Evolutionary conservation across 2,797 vertebrate genomes (phyloP), one percentile per base, ranked within the genome.

Genomic region (Ciconia nigra): DNA sequence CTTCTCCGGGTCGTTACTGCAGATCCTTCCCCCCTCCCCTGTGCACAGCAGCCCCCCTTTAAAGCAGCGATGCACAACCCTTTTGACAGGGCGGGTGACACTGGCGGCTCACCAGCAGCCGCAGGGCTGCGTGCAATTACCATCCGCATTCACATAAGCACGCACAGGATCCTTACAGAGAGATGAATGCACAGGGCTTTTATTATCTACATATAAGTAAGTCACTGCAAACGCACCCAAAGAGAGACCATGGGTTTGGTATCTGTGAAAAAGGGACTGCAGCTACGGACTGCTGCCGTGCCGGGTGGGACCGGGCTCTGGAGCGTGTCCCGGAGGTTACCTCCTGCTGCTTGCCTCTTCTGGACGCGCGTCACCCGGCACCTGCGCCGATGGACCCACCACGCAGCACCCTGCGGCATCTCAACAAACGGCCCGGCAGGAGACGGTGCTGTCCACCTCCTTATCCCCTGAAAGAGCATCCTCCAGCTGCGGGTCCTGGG

Each of bases 361-460:
- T 35, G 49, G 57, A 55, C 5, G 1, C 25, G 28, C 10, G 47
- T 5, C 57, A 47, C n/a, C 35, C 1, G 1, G 29, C 4, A 15
- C 47, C 10, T 5, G 24, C 2, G 5, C 24, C 1, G 3, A 41
- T 2, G 2, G 46, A 59, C 21, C 17, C 24, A 16, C 63, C 46
- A 11, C 5, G 1, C 42, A 37, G 44, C 22, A 2, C 61, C 29
- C 10, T 7, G 29, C 42, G 20, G 42, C 52, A 39, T 4, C 59
- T 24, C 58, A 13, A 6, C 15, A 25, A n/a, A 6, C 1, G 26
- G 7, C 33, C 5, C 10, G 41, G 14, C 47, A n/a, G 72, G 41
- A 35, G 16, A 18, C 1, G 16, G 19, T 5, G 65, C 15, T 14
- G 8, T 7, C 46, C 33, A 9, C 42, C 42, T 13, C 24, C 58